Conservation (phyloP, 2,113 vertebrate genomes). For the Paradisaea rubra region DNA sequence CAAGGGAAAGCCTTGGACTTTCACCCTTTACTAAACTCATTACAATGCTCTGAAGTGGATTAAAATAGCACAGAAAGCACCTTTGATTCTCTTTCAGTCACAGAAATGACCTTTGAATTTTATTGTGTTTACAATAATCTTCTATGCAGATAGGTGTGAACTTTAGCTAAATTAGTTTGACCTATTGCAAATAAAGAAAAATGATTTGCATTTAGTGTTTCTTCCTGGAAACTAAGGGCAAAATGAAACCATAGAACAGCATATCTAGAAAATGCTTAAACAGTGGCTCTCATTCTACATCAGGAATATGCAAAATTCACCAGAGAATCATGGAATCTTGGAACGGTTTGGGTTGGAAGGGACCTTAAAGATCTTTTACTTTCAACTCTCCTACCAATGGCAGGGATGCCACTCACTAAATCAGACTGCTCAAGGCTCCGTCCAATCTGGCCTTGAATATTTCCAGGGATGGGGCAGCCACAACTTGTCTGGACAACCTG, state of each 20-base stretch:
- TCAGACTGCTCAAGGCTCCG: not conserved
- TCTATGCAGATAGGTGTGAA: slow-evolving; percentile 21
- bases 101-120: slow-evolving; percentile 26
- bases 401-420: not conserved
- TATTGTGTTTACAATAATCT: slow-evolving; percentile 36
- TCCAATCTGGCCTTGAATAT: not conserved
- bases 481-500: not conserved
- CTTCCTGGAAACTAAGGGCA: slow-evolving; percentile 28
- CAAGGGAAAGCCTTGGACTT: not conserved
- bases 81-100: slow-evolving; percentile 1
- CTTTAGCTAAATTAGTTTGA: slow-evolving; percentile 57
- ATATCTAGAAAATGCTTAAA: not conserved
- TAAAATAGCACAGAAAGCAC: slow-evolving; percentile 15
- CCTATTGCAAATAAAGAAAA: slow-evolving; percentile 47
- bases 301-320: not conserved
- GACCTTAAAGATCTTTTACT: not conserved
- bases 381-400: not conserved
- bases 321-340: not conserved
- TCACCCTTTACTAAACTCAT: not conserved
- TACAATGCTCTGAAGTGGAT: not conserved
- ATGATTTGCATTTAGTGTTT: slow-evolving; percentile 38
- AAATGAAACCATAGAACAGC: not conserved
- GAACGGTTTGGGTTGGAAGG: not conserved
- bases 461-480: not conserved
- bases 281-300: not conserved